Evolutionary conservation across 2,113 vertebrate species (phyloP).

Genomic region (Ammospiza nelsoni): DNA sequence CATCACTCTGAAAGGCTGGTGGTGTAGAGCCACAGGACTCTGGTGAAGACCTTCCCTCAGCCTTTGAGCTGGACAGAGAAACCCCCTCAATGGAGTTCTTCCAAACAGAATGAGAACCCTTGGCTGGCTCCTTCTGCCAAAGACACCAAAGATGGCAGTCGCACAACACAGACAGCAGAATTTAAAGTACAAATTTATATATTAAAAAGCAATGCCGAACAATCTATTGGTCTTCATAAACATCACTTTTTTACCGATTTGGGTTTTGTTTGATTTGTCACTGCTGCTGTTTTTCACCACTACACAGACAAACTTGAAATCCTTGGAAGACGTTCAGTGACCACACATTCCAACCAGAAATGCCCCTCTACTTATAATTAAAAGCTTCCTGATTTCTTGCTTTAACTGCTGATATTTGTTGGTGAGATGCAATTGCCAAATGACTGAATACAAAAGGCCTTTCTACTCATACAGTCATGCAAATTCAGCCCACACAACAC

Average conservation of each 20-base stretch:
- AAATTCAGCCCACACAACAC: not conserved
- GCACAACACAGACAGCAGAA: not conserved
- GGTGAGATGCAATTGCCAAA: not conserved
- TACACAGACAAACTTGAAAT: not conserved
- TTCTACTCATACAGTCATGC: not conserved
- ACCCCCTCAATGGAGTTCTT: rapidly evolving
- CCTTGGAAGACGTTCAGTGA: not conserved
- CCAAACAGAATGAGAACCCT: not conserved
- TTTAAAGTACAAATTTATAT: not conserved
- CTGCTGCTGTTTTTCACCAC: not conserved
- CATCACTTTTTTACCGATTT: not conserved
- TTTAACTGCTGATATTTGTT: not conserved
- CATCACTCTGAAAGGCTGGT: not conserved
- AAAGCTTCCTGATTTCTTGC: not conserved
- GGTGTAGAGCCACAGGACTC: not conserved
- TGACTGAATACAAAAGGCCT: not conserved
- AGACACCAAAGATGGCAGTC: not conserved
- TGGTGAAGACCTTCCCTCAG: not conserved
- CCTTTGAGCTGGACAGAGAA: not conserved
- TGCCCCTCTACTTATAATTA: not conserved
- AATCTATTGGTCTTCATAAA: not conserved
- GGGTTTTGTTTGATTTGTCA: not conserved
- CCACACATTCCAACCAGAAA: not conserved
- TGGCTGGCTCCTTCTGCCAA: not conserved
- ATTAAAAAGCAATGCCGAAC: not conserved